Percentiles rank a stretch among this genome's conserved stretches.
Evolutionary conservation across 1,140 invertebrate species (phyloP).

Genomic region (Drosophila ananassae): DNA sequence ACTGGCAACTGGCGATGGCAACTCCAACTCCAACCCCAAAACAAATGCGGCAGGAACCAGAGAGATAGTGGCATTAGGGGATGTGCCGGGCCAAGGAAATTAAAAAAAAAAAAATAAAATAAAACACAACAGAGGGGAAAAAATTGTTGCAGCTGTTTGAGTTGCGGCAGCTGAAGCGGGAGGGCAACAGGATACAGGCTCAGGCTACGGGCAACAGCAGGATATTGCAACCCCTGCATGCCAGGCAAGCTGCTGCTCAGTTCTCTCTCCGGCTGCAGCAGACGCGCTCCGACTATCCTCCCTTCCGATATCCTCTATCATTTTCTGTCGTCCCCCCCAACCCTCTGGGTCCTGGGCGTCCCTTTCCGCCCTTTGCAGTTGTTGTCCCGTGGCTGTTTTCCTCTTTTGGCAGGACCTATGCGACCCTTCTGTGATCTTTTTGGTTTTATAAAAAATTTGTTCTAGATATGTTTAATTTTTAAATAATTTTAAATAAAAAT

Average conservation of each 20-base stretch:
- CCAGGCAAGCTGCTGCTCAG: slow-evolving; percentile 53
- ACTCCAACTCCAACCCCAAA: slow-evolving; percentile 72
- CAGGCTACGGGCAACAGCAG: slow-evolving; percentile 39
- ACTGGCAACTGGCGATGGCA: slow-evolving; percentile 21
- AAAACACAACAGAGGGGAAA: slow-evolving; percentile 36
- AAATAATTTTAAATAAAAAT: too few relatives aligned
- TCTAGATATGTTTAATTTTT: too few relatives aligned
- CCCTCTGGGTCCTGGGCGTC: slow-evolving; percentile 8
- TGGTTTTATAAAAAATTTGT: neutral
- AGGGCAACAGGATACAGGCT: slow-evolving; percentile 76
- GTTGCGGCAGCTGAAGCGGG: slow-evolving; percentile 78
- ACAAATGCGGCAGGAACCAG: slow-evolving; percentile 42
- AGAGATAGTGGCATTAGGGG: slow-evolving; percentile 75
- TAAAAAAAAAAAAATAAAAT: slow-evolving; percentile 45
- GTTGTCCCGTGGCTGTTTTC: slow-evolving; percentile 58
- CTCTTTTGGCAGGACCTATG: slow-evolving; percentile 2
- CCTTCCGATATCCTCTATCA: slow-evolving; percentile 31
- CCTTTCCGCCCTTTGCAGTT: slow-evolving; percentile 50
- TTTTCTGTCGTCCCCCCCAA: slow-evolving; percentile 12
- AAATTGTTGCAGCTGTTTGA: slow-evolving; percentile 81
- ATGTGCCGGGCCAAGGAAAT: slow-evolving; percentile 60
- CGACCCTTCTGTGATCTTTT: slow-evolving; percentile 15
- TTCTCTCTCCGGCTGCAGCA: slow-evolving; percentile 56
- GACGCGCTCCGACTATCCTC: slow-evolving; percentile 55
- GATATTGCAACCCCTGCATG: slow-evolving; percentile 72